Percentiles rank a stretch among this genome's conserved stretches.
phyloP scores from a whole-genome alignment of 2,797 vertebrate genomes.

The Craterocephalus amniculus region DNA sequence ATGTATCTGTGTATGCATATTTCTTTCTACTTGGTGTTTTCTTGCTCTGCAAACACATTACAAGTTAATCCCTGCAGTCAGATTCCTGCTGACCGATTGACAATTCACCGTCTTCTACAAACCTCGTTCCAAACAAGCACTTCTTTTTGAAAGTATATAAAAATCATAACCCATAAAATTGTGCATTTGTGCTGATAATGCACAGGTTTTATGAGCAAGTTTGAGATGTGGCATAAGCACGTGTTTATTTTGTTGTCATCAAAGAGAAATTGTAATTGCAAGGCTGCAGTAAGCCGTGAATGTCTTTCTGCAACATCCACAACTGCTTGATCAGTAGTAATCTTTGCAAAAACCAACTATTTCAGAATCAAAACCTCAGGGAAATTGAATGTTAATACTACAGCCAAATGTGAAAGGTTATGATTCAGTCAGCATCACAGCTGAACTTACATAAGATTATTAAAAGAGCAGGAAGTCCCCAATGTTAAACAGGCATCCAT shows the following conservation, averaged over 20 bases:
- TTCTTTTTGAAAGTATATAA: constrained; percentile 33
- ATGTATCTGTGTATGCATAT: constrained; percentile 27
- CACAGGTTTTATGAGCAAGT: constrained; percentile 43
- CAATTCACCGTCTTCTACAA: constrained; percentile 37
- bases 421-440: background rate
- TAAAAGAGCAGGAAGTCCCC: background rate
- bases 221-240: background rate
- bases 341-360: background rate
- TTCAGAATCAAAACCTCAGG: background rate
- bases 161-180: constrained; percentile 35
- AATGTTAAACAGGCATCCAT: background rate
- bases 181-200: constrained; percentile 31
- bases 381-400: background rate
- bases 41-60: constrained; percentile 30
- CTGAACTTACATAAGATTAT: background rate
- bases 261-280: background rate
- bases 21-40: constrained; percentile 26
- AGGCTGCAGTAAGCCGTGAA: constrained; percentile 2
- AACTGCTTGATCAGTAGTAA: background rate
- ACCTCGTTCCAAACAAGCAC: constrained; percentile 34
- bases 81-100: constrained; percentile 49
- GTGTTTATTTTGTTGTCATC: constrained; percentile 9
- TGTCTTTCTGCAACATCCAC: constrained; percentile 1
- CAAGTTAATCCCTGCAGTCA: constrained; percentile 43
- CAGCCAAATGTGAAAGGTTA: background rate